phyloP scores from a whole-genome alignment of 2,888 invertebrate species.

The Coelogynopora nodosa region DNA sequence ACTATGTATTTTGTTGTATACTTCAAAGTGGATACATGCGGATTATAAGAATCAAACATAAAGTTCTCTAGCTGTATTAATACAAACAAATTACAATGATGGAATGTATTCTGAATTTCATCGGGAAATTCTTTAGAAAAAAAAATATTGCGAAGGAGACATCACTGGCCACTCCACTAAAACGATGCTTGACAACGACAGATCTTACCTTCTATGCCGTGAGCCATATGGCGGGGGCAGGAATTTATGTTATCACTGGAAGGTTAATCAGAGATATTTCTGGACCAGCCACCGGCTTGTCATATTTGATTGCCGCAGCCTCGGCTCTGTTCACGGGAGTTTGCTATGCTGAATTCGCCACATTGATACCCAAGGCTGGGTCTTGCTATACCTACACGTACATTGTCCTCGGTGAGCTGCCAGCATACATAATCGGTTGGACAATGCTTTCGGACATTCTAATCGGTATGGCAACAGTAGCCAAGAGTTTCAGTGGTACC shows the following conservation, averaged over 20 bases:
- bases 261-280: slow-evolving; percentile 36
- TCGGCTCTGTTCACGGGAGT: slow-evolving; percentile 43
- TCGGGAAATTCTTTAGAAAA: no score
- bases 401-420: slow-evolving; percentile 43
- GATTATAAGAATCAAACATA: no score
- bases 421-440: slow-evolving; percentile 46
- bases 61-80: no score
- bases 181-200: slow-evolving; percentile 37
- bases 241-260: slow-evolving; percentile 46
- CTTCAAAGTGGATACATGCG: no score
- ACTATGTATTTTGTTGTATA: no score
- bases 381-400: slow-evolving; percentile 44
- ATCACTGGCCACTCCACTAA: slow-evolving; percentile 41
- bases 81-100: no score
- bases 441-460: slow-evolving; percentile 46
- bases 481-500: slow-evolving; percentile 45
- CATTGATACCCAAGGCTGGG: slow-evolving; percentile 45
- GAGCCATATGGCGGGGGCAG: slow-evolving; percentile 45
- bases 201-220: slow-evolving; percentile 44
- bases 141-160: not conserved
- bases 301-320: slow-evolving; percentile 38
- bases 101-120: no score
- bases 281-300: slow-evolving; percentile 41
- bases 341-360: slow-evolving; percentile 45
- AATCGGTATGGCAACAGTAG: slow-evolving; percentile 41